Conservation (phyloP, 2,113 vertebrate genomes). For the Arizona elegans region DNA sequence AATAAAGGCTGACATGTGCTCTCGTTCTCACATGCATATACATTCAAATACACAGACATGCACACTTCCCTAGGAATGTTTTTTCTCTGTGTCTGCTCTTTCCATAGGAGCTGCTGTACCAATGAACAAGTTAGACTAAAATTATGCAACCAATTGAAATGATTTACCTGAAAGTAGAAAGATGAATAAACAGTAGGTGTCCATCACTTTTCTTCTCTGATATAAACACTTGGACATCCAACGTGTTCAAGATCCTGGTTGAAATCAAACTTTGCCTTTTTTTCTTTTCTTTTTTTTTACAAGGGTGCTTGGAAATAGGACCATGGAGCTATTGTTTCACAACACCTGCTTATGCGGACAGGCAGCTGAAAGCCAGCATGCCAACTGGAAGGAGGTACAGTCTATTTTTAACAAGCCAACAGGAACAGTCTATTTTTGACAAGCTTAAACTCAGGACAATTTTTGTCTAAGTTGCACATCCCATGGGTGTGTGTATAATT, state of each 20-base stretch:
- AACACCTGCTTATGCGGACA: conserved; percentile 66
- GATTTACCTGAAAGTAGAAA: conserved; percentile 66
- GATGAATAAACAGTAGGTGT: background rate
- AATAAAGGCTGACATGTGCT: background rate
- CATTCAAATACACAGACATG: background rate
- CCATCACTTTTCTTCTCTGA: conserved; percentile 39
- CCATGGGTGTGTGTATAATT: background rate
- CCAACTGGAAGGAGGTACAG: conserved; percentile 17
- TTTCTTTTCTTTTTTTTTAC: background rate
- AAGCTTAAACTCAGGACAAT: conserved; percentile 30
- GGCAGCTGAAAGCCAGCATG: conserved; percentile 65
- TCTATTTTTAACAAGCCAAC: conserved; percentile 28
- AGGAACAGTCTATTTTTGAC: conserved; percentile 1
- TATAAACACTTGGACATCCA: background rate
- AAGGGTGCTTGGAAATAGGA: conserved; percentile 13
- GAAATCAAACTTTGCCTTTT: conserved; percentile 22
- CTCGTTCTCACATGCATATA: background rate
- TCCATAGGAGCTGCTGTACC: background rate
- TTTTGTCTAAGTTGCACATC: background rate
- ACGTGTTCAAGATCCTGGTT: background rate
- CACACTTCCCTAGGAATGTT: fast-evolving
- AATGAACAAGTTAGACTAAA: fast-evolving
- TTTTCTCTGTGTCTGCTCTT: fast-evolving
- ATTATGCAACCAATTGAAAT: background rate
- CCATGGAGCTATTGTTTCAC: conserved; percentile 51